phyloP scores from a whole-genome alignment of 64 coral and sea anemone genomes.

The Pocillopora verrucosa region DNA sequence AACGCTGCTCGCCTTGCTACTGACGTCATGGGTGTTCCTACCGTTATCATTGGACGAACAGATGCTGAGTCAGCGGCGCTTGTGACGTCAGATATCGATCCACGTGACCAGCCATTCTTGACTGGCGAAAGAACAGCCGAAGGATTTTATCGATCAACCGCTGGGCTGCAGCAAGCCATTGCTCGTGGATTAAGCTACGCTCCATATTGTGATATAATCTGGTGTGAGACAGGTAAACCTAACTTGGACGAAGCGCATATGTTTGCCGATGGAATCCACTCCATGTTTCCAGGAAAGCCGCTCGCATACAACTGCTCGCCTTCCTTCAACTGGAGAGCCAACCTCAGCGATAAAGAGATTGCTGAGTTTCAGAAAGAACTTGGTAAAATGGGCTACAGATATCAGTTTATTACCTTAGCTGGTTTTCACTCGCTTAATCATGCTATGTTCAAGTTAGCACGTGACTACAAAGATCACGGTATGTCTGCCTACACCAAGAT shows the following conservation, averaged over 20 bases:
- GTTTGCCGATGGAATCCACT: conserved; percentile 84
- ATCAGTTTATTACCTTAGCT: conserved; percentile 83
- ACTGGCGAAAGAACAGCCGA: conserved; percentile 28
- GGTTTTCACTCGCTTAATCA: conserved; percentile 86
- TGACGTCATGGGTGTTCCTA: conserved; percentile 41
- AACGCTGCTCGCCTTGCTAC: conserved; percentile 35
- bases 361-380: conserved; percentile 78
- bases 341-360: conserved; percentile 76
- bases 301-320: conserved; percentile 90
- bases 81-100: conserved; percentile 26
- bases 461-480: conserved; percentile 60
- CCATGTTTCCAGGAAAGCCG: conserved; percentile 78
- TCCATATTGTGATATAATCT: conserved; percentile 79
- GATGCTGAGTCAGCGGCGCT: conserved; percentile 44
- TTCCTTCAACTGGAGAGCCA: conserved; percentile 93
- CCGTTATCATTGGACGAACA: conserved; percentile 47
- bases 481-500: conserved; percentile 85
- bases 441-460: conserved; percentile 90
- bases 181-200: conserved; percentile 79
- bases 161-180: conserved; percentile 80
- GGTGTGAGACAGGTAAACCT: conserved; percentile 88
- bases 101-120: conserved; percentile 41
- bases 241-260: conserved; percentile 76
- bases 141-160: conserved; percentile 70
- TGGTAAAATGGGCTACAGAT: conserved; percentile 79